Evolutionary conservation across 2,888 invertebrate species (phyloP).

Genomic region (Drosophila anceps): DNA sequence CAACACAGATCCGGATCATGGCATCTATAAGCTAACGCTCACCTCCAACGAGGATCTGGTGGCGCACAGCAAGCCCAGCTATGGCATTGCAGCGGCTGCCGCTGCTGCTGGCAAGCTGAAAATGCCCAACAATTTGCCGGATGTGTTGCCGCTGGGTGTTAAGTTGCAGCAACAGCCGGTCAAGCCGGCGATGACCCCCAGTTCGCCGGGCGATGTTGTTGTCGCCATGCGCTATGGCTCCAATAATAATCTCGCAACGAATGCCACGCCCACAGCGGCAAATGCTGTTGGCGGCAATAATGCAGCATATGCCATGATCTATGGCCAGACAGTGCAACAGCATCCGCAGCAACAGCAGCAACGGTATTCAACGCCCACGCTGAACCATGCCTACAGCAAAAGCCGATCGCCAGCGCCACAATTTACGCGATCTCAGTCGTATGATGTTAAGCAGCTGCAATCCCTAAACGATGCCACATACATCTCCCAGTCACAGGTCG

Average conservation of each 20-base stretch:
- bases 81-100: slow-evolving; percentile 65
- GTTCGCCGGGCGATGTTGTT: slow-evolving; percentile 71
- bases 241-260: slow-evolving; percentile 80
- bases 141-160: slow-evolving; percentile 87
- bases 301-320: slow-evolving; percentile 67
- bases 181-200: slow-evolving; percentile 50
- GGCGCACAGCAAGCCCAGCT: slow-evolving; percentile 72
- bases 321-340: slow-evolving; percentile 49
- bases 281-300: slow-evolving; percentile 20
- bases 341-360: slow-evolving; percentile 57
- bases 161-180: slow-evolving; percentile 84
- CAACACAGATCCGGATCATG: slow-evolving; percentile 89
- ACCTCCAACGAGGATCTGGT: slow-evolving; percentile 88
- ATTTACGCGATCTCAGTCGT: slow-evolving; percentile 84
- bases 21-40: slow-evolving; percentile 91
- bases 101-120: slow-evolving; percentile 78
- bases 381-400: slow-evolving; percentile 67
- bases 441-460: slow-evolving; percentile 75
- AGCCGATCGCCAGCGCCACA: slow-evolving; percentile 61
- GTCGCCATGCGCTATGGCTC: slow-evolving; percentile 83
- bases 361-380: slow-evolving; percentile 81
- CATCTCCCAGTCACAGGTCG: slow-evolving; percentile 85
- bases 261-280: slow-evolving; percentile 51
- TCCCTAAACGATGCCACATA: slow-evolving; percentile 74
- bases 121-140: slow-evolving; percentile 86